Percentiles rank a stretch among this genome's conserved stretches.
Conservation (phyloP, 2,113 vertebrate species). For the Bos indicus region DNA sequence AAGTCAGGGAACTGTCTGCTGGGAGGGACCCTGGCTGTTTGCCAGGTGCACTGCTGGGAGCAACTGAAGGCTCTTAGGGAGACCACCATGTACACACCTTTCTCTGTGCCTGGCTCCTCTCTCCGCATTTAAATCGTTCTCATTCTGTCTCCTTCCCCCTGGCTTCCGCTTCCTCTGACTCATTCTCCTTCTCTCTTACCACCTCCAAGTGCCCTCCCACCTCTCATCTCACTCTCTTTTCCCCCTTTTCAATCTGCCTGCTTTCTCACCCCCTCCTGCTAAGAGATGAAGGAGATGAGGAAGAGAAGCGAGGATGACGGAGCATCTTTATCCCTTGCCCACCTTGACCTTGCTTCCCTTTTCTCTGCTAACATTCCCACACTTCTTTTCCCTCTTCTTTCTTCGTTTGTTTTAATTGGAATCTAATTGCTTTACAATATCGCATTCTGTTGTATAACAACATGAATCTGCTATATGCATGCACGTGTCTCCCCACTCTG, state of each 20-base stretch:
- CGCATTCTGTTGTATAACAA: not conserved
- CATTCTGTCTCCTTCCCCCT: not conserved
- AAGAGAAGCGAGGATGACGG: not conserved
- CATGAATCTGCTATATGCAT: not conserved
- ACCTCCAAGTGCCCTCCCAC: not conserved
- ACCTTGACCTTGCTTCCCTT: not conserved
- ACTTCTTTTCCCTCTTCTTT: not conserved
- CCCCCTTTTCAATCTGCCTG: not conserved
- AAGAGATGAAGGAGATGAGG: not conserved
- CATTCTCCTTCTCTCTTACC: not conserved
- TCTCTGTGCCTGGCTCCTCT: not conserved
- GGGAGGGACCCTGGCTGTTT: constrained; percentile 36
- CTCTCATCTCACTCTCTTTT: not conserved
- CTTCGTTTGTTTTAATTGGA: not conserved
- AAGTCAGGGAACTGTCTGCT: constrained; percentile 49
- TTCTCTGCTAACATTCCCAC: not conserved
- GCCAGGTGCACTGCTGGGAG: not conserved
- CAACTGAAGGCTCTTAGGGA: not conserved
- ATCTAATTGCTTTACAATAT: not conserved
- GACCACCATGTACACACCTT: not conserved
- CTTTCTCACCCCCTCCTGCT: not conserved
- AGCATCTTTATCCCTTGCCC: not conserved
- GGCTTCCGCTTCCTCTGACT: not conserved
- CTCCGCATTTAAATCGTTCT: not conserved
- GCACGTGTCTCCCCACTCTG: accelerated